Evolutionary conservation across 2,888 invertebrate species (phyloP).

Genomic region (Tricholauxania praeusta): DNA sequence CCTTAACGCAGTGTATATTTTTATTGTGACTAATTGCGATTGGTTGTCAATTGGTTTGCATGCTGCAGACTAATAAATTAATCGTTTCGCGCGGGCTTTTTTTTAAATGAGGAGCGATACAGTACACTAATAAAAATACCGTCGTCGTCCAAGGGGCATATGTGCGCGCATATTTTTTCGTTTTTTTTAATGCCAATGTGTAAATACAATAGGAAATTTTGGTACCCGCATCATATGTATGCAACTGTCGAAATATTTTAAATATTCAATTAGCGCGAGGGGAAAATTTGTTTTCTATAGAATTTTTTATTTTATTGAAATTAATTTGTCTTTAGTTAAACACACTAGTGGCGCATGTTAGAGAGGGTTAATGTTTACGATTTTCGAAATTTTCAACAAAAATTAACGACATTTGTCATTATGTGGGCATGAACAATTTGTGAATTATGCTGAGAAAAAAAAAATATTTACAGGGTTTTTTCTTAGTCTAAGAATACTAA

Average conservation of each 20-base stretch:
- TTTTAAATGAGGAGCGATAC: no score
- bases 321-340: constrained; percentile 21
- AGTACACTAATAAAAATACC: background rate
- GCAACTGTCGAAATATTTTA: constrained; percentile 15
- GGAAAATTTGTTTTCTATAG: background rate
- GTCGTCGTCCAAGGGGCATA: background rate
- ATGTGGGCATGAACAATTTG: constrained; percentile 9
- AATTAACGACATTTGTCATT: constrained; percentile 7
- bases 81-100: constrained; percentile 47
- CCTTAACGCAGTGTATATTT: constrained; percentile 36
- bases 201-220: background rate
- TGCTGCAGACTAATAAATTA: constrained; percentile 66
- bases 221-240: constrained; percentile 16
- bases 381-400: background rate
- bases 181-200: background rate
- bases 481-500: no score
- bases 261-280: background rate
- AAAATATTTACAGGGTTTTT: no score
- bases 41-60: constrained; percentile 67
- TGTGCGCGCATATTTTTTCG: background rate
- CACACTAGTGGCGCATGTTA: background rate
- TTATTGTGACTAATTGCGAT: constrained; percentile 64
- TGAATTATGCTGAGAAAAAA: no score
- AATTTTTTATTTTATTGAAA: constrained; percentile 13
- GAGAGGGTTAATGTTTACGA: constrained; percentile 5